Evolutionary conservation across 2,113 vertebrate genomes (phyloP), one percentile per base, ranked within the genome.

Genomic region (Anser cygnoides): DNA sequence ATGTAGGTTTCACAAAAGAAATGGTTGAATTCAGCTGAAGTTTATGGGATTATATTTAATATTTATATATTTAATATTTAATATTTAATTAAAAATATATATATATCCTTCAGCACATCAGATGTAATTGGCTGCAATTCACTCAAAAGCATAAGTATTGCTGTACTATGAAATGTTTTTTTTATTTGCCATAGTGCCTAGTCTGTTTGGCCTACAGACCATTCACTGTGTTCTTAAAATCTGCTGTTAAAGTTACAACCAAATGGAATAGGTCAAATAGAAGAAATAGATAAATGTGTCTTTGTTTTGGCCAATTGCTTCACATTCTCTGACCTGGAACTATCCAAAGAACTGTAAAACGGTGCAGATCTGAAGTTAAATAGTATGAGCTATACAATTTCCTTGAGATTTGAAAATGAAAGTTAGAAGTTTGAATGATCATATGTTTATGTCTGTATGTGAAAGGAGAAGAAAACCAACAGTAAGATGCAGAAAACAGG

Each of bases 211-310:
- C 41, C 43, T 63, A 28, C 1, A 89, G 63, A 86, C 10, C 11
- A 62, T 80, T 67, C 12, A 59, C 7, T 19, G 3, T 44, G 1
- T 21, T 77, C 50, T 71, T 82, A 82, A 84, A 68, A 79, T 39
- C 41, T 10, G 1, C 2, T 29, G 3, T 25, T 67, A 13, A 19
- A 22, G 13, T 33, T 59, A 31, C 1, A 74, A 9, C 1, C 2
- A 66, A 76, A 65, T 3, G 4, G 22, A 88, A 71, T 6, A 50
- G 2, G 21, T 28, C 11, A 81, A 62, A 74, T 21, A 19, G 76
- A 63, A 58, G 1, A 50, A 80, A 57, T 29, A 26, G 20, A 35
- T 12, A 57, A 63, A 43, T 6, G 33, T 1, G 4, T 21, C 0
- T n/a, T 33, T 20, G 33, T 37, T 54, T 55, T 44, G 5, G 14